Evolutionary conservation across 2,888 invertebrate species (phyloP).

Genomic region (Oegoconia quadripuncta): DNA sequence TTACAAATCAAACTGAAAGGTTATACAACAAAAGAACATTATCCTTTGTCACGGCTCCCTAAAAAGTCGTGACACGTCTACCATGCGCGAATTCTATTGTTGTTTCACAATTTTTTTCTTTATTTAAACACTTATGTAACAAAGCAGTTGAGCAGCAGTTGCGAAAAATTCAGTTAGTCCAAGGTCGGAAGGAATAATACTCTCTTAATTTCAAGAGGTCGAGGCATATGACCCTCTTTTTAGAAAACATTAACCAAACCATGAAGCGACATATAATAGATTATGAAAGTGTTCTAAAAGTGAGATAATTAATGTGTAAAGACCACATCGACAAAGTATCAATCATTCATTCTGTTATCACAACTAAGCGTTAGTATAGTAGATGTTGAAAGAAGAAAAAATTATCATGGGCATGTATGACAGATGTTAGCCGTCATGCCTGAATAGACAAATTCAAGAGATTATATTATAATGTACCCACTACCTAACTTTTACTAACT

Average conservation of each 20-base stretch:
- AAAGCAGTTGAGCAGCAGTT: constrained; percentile 16
- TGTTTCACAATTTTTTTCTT: constrained; percentile 21
- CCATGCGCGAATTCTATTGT: constrained; percentile 18
- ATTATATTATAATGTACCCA: too few species aligned
- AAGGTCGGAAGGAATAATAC: constrained; percentile 35
- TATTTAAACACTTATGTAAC: constrained; percentile 22
- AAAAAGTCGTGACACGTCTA: constrained; percentile 16
- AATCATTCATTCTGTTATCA: not conserved
- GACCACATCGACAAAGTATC: not conserved
- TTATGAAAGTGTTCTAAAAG: not conserved
- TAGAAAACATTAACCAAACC: constrained; percentile 22
- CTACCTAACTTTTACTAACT: too few species aligned
- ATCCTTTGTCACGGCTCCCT: constrained; percentile 23
- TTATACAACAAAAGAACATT: constrained; percentile 24
- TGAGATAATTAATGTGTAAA: not conserved
- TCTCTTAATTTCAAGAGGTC: constrained; percentile 36
- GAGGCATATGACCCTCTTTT: constrained; percentile 27
- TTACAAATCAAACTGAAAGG: too few species aligned
- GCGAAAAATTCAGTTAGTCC: constrained; percentile 18
- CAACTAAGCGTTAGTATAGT: too few species aligned
- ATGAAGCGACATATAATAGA: constrained; percentile 9
- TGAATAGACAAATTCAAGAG: too few species aligned
- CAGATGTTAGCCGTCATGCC: too few species aligned
- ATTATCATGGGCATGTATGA: too few species aligned
- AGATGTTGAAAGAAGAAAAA: constrained; percentile 1